Evolutionary conservation across 2,888 invertebrate species (phyloP), one percentile per base, ranked within the genome.

Genomic region (Papilio gigon): DNA sequence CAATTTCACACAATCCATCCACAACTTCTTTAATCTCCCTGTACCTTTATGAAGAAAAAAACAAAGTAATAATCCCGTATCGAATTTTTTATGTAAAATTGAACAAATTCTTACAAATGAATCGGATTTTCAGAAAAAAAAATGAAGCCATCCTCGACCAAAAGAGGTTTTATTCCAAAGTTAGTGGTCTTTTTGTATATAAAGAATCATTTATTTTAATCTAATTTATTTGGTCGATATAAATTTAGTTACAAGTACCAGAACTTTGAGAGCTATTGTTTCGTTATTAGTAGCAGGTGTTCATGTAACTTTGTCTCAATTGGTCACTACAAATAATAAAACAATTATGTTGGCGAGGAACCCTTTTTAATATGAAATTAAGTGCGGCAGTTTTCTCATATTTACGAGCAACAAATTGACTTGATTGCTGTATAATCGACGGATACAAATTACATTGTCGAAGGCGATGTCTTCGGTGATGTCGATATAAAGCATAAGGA

Each of bases 401-500:
- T 80, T 80, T 78, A 80, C 72, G 76, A 74, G 60, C 71, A 72
- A 67, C 71, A 74, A 75, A 78, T 77, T 77, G 73, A 71, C 71
- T 70, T 73, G 72, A 70, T 71, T 65, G 71, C 71, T 63, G 69
- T 72, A 78, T 77, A 76, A 78, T 76, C 74, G 74, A 71, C 74
- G 74, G 76, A 73, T 75, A 78, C 72, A 72, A 74, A 76, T 76
- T 73, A 75, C 74, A 72, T 70, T 50, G 71, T 69, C 63, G 64
- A 42, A 65, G 65, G 61, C 58, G 30, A 68, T 72, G 68, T 67
- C 71, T 70, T 65, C 67, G 63, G 70, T 68, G 53, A 59, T 61
- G 44, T 67, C 53, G 50, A 44, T 30, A 65, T 70, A 70, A 70
- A 67, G 42, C 37, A 65, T 27, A 42, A 53, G 69, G 20, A 62